Base-by-base conservation (phyloP, 2,797 vertebrate species). In the Helicolenus hilgendorfi region DNA sequence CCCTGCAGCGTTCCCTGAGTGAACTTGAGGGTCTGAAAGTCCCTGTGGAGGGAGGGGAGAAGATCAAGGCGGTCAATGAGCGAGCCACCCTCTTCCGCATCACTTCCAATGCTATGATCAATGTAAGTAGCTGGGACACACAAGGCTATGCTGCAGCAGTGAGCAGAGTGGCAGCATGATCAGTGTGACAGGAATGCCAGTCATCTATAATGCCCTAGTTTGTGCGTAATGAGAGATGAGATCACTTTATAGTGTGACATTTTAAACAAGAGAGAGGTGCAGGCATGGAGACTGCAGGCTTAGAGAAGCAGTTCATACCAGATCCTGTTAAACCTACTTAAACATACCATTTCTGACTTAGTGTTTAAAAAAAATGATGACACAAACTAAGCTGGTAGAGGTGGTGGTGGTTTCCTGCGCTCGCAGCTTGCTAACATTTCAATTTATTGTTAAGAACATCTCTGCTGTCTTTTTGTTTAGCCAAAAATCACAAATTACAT, bases 41-140 rank as follows among this genome's bases (percentile, higher is more conserved):
- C 81, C 98, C 98, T 0, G 85, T 97, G 0, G 99, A 99, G 83
- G 98, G 98, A 31, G 97, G 98, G 0, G 99, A 99, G 95, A 99
- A 99, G 97, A 98, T 99, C 94, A 99, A 99, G 92, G 98, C 97
- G 0, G 98, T 99, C 79, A 99, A 98, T 0, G 99, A 99, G 93
- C 95, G 98, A 60, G 99, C 99, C 92, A 99, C 99, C 22, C 98
- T 99, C 92, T 99, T 99, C 97, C 98, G 99, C 85, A 99, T 99
- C 97, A 99, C 99, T 72, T 99, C 99, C 89, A 99, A 99, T 99
- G 99, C 99, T 98, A 99, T 99, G 99, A 99, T 99, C 97, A 99
- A 99, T 84, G 99, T 99, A 91, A 99, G 98, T 98, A 75, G 29
- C 27, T 20, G 18, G 11, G 15, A 13, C 55, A 14, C 72, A 76